Base-by-base conservation (phyloP, 2,888 invertebrate species). In the Cabera pusaria region DNA sequence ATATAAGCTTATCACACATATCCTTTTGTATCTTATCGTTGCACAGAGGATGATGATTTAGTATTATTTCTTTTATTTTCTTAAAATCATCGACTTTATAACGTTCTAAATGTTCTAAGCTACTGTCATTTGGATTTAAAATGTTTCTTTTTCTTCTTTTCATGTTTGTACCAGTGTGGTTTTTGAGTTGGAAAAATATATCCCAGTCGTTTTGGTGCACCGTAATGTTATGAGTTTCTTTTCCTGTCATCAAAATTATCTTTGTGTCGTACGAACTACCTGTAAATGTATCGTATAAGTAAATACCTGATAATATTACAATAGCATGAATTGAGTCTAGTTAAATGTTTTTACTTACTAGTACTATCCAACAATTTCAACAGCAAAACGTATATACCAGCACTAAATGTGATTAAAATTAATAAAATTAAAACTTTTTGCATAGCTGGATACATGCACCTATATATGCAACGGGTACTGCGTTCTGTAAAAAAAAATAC, bases 1-100 rank as follows among this genome's bases (percentile, higher is more conserved):
- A 53, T 2, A 86, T 66, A 8, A 85, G 63, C 25, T 77, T 63
- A 56, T 72, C 74, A 31, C 88, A 88, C 16, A 73, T 55, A 36
- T 72, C 59, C 49, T 71, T 63, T 42, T 72, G 59, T 22, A 63
- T 64, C 21, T 72, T 61, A 17, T 72, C 52, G 9, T 69, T 73
- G 31, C 88, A 88, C 17, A 69, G 19, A 34, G 66, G 44, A n/a
- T 79, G 59, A 38, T 85, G 73, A 16, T 77, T 72, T 10, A 65
- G 46, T 35, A 88, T 71, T 1, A 82, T 61, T 42, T 80, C 72
- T 59, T 70, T 75, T 0, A 72, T 78, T 54, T 64, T 70, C 49
- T 60, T 54, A 10, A 71, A 49, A 25, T 76, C 58, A 17, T 63
- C 54, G 7, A 75, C 71, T 28, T 63, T 71, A 9, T 73, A 66